phyloP scores from a whole-genome alignment of 30 jellyfish, hydroid and myxozoan species.

The Catostylus mosaicus region DNA sequence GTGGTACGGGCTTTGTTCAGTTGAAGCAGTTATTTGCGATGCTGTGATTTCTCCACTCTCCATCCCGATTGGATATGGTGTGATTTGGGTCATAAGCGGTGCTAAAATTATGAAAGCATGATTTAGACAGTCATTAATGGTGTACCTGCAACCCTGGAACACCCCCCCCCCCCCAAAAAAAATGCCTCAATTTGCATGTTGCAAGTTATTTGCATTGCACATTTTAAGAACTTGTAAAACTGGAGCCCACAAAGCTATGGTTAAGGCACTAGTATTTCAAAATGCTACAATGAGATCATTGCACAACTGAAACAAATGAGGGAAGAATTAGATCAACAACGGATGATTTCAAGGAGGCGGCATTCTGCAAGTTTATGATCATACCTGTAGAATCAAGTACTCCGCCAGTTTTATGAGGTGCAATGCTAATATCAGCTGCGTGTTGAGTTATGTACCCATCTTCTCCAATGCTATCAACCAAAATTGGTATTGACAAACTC shows the following conservation, averaged over 20 bases:
- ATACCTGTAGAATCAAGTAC: constrained; percentile 44
- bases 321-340: background rate
- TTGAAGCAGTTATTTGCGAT: constrained; percentile 15
- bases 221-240: too few relatives aligned
- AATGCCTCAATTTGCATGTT: too few relatives aligned
- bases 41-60: constrained; percentile 16
- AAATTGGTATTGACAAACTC: constrained; percentile 14
- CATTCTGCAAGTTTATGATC: background rate
- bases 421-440: constrained; percentile 13
- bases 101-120: background rate
- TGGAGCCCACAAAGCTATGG: too few relatives aligned
- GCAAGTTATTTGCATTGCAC: too few relatives aligned
- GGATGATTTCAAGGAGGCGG: background rate
- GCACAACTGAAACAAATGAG: too few relatives aligned
- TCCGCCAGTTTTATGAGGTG: constrained; percentile 33
- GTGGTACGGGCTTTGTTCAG: constrained; percentile 29
- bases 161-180: too few relatives aligned
- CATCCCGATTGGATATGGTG: constrained; percentile 41
- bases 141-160: too few relatives aligned
- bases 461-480: constrained; percentile 12
- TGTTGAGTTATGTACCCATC: background rate
- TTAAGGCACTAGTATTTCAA: too few relatives aligned
- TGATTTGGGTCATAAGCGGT: constrained; percentile 1
- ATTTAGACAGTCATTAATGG: too few relatives aligned
- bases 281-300: too few relatives aligned